Percentiles rank a stretch among this genome's conserved stretches.
These are phyloP conservation scores for Isaurus tuberculatus DNA, from an alignment of 92 coral and sea anemone species.

Conservation along the genomic window DNA sequence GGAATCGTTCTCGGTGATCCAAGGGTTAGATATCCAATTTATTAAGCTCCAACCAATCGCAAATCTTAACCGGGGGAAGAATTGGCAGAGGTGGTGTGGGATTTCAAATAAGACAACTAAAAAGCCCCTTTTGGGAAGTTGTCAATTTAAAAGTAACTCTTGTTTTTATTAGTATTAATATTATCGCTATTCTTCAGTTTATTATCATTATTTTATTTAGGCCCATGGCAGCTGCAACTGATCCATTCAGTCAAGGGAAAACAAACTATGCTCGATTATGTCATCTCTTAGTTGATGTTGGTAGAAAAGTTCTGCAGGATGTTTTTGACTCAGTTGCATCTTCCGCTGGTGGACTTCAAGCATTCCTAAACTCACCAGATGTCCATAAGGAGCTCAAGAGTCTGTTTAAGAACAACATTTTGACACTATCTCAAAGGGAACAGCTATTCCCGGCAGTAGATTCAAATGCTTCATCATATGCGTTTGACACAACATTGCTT, in stretches of 20 bases:
- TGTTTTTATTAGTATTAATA: no score
- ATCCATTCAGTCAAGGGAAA: neutral
- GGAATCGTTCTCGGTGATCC: no score
- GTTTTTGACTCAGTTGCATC: neutral
- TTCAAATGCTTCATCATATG: neutral
- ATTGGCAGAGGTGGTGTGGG: no score
- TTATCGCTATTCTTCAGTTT: no score
- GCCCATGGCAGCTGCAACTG: neutral
- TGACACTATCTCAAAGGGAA: conserved; percentile 22
- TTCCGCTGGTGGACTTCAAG: conserved; percentile 17
- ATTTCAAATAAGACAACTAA: no score
- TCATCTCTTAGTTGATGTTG: conserved; percentile 29
- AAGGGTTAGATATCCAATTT: no score
- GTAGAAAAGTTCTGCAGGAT: conserved; percentile 5
- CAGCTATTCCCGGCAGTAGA: conserved; percentile 23
- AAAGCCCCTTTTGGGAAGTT: no score
- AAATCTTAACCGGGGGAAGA: no score
- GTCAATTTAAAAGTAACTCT: no score
- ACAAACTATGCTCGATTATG: conserved; percentile 33
- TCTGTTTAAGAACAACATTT: conserved; percentile 16
- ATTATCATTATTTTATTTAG: no score
- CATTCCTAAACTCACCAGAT: neutral
- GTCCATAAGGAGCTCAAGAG: conserved; percentile 1
- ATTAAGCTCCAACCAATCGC: no score
- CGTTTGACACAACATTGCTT: conserved; percentile 31